Percentiles rank a stretch among this genome's conserved stretches.
phyloP scores from a whole-genome alignment of 2,113 vertebrate species.

The Serinus canaria region DNA sequence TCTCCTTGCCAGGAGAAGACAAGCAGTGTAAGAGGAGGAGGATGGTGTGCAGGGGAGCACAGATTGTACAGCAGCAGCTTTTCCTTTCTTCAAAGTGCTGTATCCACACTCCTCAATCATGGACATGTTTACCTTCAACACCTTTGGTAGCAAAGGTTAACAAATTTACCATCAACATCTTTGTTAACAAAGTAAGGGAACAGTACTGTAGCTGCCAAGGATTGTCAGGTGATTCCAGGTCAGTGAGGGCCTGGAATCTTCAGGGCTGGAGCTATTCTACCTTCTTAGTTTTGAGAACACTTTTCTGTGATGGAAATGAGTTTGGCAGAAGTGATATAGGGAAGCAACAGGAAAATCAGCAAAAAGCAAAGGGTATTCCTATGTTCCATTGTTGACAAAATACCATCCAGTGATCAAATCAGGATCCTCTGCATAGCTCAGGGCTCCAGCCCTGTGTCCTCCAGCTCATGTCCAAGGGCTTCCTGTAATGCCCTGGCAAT shows the following conservation, averaged over 20 bases:
- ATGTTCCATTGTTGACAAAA: background rate
- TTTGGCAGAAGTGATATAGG: background rate
- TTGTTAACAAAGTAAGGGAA: background rate
- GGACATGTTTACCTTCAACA: rapidly evolving
- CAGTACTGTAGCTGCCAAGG: rapidly evolving
- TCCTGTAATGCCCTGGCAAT: background rate
- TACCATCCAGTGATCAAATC: background rate
- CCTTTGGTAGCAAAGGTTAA: background rate
- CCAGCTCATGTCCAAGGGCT: background rate
- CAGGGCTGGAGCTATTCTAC: background rate
- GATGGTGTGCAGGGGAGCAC: background rate
- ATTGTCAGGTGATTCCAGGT: background rate
- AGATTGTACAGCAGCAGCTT: background rate
- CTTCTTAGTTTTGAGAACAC: background rate
- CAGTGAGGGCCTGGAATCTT: background rate
- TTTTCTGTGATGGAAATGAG: background rate
- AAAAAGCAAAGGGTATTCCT: background rate
- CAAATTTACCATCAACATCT: background rate
- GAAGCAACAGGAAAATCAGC: background rate
- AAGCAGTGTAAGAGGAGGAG: background rate
- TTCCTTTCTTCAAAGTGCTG: background rate
- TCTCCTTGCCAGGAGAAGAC: background rate
- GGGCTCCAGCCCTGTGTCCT: background rate
- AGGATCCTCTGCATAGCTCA: background rate
- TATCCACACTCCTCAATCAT: background rate